Base-by-base conservation (phyloP, 2,888 invertebrate genomes). In the Drosophila neotestacea region DNA sequence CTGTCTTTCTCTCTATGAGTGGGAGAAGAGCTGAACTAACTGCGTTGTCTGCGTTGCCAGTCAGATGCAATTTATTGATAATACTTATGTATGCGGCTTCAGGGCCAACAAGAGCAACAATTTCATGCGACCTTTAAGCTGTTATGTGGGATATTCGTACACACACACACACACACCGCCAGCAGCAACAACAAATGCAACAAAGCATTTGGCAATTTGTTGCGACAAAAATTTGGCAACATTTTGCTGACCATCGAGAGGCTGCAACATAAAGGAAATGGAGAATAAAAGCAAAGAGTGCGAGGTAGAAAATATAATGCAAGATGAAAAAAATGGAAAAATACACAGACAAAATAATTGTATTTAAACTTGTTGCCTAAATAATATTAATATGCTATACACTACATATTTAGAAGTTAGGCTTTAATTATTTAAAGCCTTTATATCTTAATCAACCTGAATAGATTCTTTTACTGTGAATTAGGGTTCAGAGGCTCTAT, bases 51-150 rank as follows among this genome's bases (percentile, higher is more conserved):
- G 84, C 80, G 61, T 74, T 60, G 80, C 61, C 72, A 88, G 85
- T 85, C 86, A 89, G 90, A 82, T 89, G 90, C 90, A 85, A 85
- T 85, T 85, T 85, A 85, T 88, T 85, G 90, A 85, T 89, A 89
- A 89, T 85, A 30, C 63, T 63, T 59, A 77, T 87, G 67, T 81
- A 59, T 73, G 73, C 55, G 59, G 77, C 60, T 77, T 64, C 77
- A 70, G 59, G 61, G 64, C 54, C 59, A 47, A 42, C 42, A 3
- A 56, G 27, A 39, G 72, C 61, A 63, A 58, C 65, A 76, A 80
- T 70, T 75, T 66, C 62, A 64, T 68, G 75, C 79, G 67, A 81
- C 86, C 73, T 83, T 83, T 73, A 80, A 76, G 70, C 80, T 66
- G 41, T 80, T 77, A 69, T 50, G 54, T 11, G 32, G 44, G 16